Evolutionary conservation across 2,888 invertebrate genomes (phyloP).

Genomic region (Heteromyza rotundicornis): DNA sequence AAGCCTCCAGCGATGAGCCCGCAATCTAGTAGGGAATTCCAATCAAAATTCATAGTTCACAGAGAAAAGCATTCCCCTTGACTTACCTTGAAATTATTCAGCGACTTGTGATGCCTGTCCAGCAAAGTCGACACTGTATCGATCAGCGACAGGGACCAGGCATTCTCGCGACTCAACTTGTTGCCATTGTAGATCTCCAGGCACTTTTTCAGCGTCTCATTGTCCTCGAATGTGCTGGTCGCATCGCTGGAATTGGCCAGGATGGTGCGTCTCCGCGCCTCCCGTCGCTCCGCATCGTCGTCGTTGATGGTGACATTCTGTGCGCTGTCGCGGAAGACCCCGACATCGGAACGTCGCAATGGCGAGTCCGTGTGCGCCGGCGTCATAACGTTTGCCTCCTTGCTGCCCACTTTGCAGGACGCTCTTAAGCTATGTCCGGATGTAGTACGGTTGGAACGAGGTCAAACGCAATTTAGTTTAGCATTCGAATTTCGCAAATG

Average conservation of each 20-base stretch:
- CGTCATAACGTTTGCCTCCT: no score
- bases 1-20: slow-evolving; percentile 85
- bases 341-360: slow-evolving; percentile 52
- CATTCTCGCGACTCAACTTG: slow-evolving; percentile 89
- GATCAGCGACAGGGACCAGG: slow-evolving; percentile 85
- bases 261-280: slow-evolving; percentile 57
- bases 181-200: slow-evolving; percentile 82
- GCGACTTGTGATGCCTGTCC: slow-evolving; percentile 72
- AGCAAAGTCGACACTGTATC: slow-evolving; percentile 83
- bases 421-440: no score
- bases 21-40: slow-evolving; percentile 70
- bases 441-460: no score
- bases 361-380: slow-evolving; percentile 57
- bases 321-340: slow-evolving; percentile 35
- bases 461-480: no score
- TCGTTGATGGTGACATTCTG: slow-evolving; percentile 60
- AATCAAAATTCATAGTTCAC: no score
- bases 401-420: no score
- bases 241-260: slow-evolving; percentile 29
- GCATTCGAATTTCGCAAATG: no score
- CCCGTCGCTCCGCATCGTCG: slow-evolving; percentile 69
- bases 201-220: slow-evolving; percentile 77
- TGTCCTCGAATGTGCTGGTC: slow-evolving; percentile 59
- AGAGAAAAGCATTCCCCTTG: no score
- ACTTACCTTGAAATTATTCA: slow-evolving; percentile 74